Conservation (phyloP, 2,888 invertebrate genomes). For the Pocota personata region DNA sequence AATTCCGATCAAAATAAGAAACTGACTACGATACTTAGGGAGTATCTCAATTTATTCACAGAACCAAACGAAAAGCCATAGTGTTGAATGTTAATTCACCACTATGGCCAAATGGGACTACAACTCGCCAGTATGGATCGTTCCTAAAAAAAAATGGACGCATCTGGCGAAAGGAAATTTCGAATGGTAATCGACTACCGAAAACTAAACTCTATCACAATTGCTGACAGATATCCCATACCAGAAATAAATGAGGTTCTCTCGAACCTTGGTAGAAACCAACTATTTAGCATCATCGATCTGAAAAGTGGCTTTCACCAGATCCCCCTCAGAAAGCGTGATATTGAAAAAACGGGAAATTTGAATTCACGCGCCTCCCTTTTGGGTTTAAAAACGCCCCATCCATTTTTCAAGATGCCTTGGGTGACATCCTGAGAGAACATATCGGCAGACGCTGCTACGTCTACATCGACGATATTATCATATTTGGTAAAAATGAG, state of each 20-base stretch:
- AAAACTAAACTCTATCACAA: not conserved
- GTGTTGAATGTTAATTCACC: constrained; percentile 27
- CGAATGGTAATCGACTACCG: not conserved
- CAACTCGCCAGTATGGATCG: constrained; percentile 30
- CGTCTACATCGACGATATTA: constrained; percentile 67
- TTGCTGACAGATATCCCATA: constrained; percentile 36
- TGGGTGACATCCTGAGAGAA: constrained; percentile 53
- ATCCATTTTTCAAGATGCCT: constrained; percentile 31
- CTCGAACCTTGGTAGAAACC: constrained; percentile 30
- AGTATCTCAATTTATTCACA: constrained; percentile 37
- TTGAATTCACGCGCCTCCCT: constrained; percentile 17
- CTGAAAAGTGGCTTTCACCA: constrained; percentile 48
- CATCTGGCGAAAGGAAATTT: not conserved
- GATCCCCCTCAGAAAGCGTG: not conserved
- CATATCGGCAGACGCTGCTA: constrained; percentile 52
- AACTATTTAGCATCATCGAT: constrained; percentile 33
- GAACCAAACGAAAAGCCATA: constrained; percentile 33
- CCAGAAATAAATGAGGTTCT: constrained; percentile 48
- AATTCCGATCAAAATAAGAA: not conserved
- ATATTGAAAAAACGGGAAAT: constrained; percentile 5
- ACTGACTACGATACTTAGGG: too few species aligned
- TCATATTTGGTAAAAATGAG: constrained; percentile 62
- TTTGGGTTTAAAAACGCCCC: constrained; percentile 38
- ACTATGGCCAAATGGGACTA: constrained; percentile 45
- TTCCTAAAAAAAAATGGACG: not conserved